These are phyloP conservation scores for Pygmarrhopalites habei DNA, from an alignment of 1,140 invertebrate species.

Conservation along the genomic window DNA sequence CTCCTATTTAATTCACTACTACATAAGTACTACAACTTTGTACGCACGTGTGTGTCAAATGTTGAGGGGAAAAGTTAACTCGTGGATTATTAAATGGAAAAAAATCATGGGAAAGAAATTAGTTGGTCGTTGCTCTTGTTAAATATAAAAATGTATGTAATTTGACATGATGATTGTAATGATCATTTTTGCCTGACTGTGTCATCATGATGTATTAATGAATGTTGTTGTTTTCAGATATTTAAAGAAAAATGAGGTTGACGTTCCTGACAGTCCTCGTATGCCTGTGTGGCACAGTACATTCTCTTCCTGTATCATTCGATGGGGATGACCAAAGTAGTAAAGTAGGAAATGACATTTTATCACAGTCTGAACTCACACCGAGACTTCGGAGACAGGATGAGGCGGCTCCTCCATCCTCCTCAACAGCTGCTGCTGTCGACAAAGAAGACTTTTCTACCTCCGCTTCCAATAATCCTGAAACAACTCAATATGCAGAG, in stretches of 20 bases:
- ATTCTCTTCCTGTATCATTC: constrained; percentile 31
- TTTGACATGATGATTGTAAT: no score
- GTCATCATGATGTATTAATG: no score
- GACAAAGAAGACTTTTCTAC: constrained; percentile 24
- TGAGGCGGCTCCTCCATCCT: constrained; percentile 7
- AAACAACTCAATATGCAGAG: constrained; percentile 28
- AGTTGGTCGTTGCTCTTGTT: no score
- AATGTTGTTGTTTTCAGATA: background rate
- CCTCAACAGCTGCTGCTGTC: background rate
- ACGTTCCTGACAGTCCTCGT: constrained; percentile 13
- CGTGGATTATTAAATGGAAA: no score
- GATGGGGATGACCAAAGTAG: constrained; percentile 6
- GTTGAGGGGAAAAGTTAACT: no score
- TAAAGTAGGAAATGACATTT: constrained; percentile 35
- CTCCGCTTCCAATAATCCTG: constrained; percentile 7
- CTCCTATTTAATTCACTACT: no score
- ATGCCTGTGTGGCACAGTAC: constrained; percentile 10
- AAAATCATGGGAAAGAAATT: no score
- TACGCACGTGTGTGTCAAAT: no score
- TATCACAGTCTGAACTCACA: constrained; percentile 36
- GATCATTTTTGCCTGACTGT: no score
- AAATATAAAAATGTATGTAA: no score
- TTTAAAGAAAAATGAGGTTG: constrained; percentile 23
- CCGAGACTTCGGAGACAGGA: constrained; percentile 27
- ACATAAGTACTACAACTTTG: no score